Base-by-base conservation (phyloP, 92 coral and sea anemone genomes). In the Bergia sp. region DNA sequence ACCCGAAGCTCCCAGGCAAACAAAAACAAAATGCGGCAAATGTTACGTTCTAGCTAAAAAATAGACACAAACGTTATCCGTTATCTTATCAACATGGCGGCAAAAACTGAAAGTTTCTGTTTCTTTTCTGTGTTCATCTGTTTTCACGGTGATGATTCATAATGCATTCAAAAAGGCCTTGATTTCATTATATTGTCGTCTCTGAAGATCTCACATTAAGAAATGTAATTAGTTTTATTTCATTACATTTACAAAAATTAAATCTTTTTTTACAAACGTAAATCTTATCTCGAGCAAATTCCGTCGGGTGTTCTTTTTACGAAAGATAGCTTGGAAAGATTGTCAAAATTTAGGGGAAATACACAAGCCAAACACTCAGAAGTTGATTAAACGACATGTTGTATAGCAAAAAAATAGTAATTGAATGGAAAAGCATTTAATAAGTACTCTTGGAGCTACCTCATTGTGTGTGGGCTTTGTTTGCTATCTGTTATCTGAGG, bases 401-500 rank as follows among this genome's bases (percentile, higher is more conserved):
- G 20, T 57, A 29, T 29, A 57, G 18, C 15, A 15, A 61, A 61
- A 21, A 61, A 2, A 61, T 16, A 61, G 7, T 15, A 61, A 61
- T 11, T 53, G 1, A 61, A 73, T 73, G 0, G 77, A 23, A 73
- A 36, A 13, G 8, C n/a, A 73, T 38, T 73, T 38, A 36, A 73
- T 73, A 37, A 73, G 77, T 73, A 38, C 77, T 42, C 77, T 73
- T 29, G 40, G 37, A 73, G 20, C 41, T 73, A 36, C 40, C 11
- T 36, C 39, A 37, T 73, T 38, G 77, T 73, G 18, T 4, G 39
- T 29, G 1, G 39, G 77, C 36, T 73, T 73, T 36, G 39, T 73
- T 73, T 73, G 20, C 42, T 73, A 73, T 73, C 77, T 73, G 41
- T 73, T 73, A 73, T 73, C 41, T 36, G 42, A 73, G 77, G 77